phyloP scores from a whole-genome alignment of 2,113 vertebrate genomes.

The Melanocharis versteri region DNA sequence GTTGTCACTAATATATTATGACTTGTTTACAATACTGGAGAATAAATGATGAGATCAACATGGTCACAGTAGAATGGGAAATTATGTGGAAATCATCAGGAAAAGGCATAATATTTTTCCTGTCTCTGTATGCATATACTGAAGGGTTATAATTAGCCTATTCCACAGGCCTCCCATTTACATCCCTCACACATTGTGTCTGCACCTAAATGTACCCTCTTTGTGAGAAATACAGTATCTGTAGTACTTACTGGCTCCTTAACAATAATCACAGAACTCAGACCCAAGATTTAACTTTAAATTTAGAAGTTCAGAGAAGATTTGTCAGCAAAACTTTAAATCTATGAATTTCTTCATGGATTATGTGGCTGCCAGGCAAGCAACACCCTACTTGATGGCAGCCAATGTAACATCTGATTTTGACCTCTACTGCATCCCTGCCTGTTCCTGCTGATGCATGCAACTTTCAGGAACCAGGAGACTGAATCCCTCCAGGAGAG shows the following conservation, averaged over 20 bases:
- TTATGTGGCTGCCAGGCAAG: not conserved
- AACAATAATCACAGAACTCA: not conserved
- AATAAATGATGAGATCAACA: constrained; percentile 3
- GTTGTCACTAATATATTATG: constrained; percentile 62
- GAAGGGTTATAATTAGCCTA: not conserved
- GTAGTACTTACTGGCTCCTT: not conserved
- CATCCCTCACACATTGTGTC: not conserved
- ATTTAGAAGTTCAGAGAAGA: not conserved
- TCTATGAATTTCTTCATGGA: not conserved
- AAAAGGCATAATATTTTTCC: not conserved
- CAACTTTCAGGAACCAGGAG: not conserved
- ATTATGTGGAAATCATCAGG: not conserved
- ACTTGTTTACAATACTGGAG: constrained; percentile 52
- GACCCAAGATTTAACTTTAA: not conserved
- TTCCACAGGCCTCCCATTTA: not conserved
- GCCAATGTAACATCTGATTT: not conserved
- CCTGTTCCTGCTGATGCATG: not conserved
- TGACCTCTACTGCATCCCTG: not conserved
- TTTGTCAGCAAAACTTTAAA: not conserved
- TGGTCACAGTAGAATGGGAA: constrained; percentile 22
- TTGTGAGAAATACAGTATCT: not conserved
- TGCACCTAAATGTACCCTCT: not conserved
- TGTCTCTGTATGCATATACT: not conserved
- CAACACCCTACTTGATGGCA: not conserved
- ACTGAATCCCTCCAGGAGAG: not conserved